A percentile compares a stretch with the other conserved stretches of the same genome.
phyloP scores from a whole-genome alignment of 2,888 invertebrate species.

The Anthrax anthrax region DNA sequence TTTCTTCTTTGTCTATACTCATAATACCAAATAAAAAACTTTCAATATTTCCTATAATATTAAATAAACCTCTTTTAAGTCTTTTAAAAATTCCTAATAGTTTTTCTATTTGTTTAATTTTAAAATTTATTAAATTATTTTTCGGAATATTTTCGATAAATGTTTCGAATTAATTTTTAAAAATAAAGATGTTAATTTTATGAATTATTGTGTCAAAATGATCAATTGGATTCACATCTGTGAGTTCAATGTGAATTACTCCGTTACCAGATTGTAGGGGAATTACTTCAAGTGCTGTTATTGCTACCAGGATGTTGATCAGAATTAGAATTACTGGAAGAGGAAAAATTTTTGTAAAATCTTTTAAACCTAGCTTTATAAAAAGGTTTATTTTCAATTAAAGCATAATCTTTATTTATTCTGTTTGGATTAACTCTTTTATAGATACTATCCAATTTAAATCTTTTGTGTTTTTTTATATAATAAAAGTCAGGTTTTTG shows the following conservation, averaged over 20 bases:
- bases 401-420: background rate
- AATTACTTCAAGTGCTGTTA: background rate
- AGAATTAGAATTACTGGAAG: background rate
- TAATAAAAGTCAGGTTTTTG: background rate
- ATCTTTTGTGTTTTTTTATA: background rate
- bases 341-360: background rate
- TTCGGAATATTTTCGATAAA: background rate
- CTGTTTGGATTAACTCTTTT: background rate
- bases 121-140: background rate
- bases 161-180: background rate
- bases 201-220: background rate
- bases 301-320: background rate
- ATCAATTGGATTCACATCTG: background rate
- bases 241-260: background rate
- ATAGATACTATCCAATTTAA: background rate
- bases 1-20: background rate
- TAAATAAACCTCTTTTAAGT: no score
- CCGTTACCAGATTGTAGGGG: background rate
- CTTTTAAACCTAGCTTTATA: background rate
- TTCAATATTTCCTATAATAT: background rate
- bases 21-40: background rate
- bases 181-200: background rate
- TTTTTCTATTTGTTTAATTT: background rate
- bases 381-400: background rate
- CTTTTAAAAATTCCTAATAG: no score